Base-by-base conservation (phyloP, 1,140 invertebrate species). In the Formica selysi region DNA sequence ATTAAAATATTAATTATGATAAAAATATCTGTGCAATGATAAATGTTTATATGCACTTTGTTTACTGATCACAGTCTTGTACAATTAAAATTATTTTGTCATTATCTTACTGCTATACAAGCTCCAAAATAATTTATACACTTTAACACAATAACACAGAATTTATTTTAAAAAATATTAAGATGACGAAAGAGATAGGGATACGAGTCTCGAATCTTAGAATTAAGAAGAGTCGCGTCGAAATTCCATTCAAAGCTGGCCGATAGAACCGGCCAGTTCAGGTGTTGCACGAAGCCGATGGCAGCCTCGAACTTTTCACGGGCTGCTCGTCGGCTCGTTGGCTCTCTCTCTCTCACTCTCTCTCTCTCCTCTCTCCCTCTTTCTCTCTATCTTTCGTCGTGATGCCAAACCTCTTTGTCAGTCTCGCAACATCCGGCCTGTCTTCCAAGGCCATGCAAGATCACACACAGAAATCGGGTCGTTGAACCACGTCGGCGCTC, bases 381-480 rank as follows among this genome's bases (percentile, higher is more conserved):
- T 36, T 62, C 57, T 51, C n/a, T 68, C 70, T 71, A 67, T 68
- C 73, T 64, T 8, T 64, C 62, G 65, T 73, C 22, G 54, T 59
- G n/a, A 19, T 71, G 41, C 54, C 51, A 76, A 38, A 51, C 74
- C 62, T 79, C 87, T 62, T 59, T 88, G 67, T 44, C 73, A 76
- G 68, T 87, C 85, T 85, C 59, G 76, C 90, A 80, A 90, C 86
- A 88, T 91, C 89, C 90, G 83, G 89, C 76, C 89, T 86, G 86
- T 87, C 88, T 87, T 83, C 85, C 91, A 94, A 93, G 93, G 92
- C 91, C 92, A 90, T 88, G 87, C 90, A 89, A 89, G 86, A 89
- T 90, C 87, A 87, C 91, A 89, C 79, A 86, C 91, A 86, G 83
- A 87, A 93, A 93, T 91, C 91, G 87, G 92, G 92, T 93, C 92